A percentile compares a stretch with the other conserved stretches of the same genome.
phyloP scores from a whole-genome alignment of 2,113 vertebrate genomes.

The Caranx melampygus region DNA sequence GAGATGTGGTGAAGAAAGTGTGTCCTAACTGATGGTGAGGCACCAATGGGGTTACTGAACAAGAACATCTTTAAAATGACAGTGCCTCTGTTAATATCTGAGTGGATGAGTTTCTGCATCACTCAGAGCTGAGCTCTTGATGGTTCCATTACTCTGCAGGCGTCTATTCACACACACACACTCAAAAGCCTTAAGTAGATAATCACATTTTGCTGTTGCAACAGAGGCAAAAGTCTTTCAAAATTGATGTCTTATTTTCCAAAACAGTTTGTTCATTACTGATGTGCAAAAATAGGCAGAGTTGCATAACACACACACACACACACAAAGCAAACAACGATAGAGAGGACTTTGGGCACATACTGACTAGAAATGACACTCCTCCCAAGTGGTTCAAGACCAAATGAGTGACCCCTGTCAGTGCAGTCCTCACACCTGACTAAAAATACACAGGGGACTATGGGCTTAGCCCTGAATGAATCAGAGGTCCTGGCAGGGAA shows the following conservation, averaged over 20 bases:
- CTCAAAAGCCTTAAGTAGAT: not conserved
- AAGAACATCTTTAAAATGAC: slow-evolving; percentile 7
- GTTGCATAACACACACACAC: not conserved
- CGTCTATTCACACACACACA: slow-evolving; percentile 7
- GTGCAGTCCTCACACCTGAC: slow-evolving; percentile 22
- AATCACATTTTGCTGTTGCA: slow-evolving; percentile 9
- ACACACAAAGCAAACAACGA: not conserved
- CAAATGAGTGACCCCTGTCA: slow-evolving; percentile 50
- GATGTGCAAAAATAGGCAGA: slow-evolving; percentile 4
- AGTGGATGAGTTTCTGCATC: not conserved
- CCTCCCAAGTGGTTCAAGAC: slow-evolving; percentile 14
- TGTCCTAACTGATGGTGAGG: not conserved
- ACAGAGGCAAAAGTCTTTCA: slow-evolving; percentile 14
- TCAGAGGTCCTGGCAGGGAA: slow-evolving; percentile 39
- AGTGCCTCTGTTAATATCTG: slow-evolving; percentile 1
- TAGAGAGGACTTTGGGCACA: slow-evolving; percentile 15
- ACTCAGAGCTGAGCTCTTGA: not conserved
- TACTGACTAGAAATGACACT: slow-evolving; percentile 11
- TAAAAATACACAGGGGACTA: slow-evolving; percentile 57
- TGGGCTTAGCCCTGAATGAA: slow-evolving; percentile 22
- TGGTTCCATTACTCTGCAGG: not conserved
- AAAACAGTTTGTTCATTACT: slow-evolving; percentile 33
- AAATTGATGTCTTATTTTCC: slow-evolving; percentile 3
- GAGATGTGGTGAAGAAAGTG: not conserved
- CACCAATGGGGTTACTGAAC: not conserved